Evolutionary conservation across 1,140 invertebrate species (phyloP).

Genomic region (Pseudomyrmex gracilis): DNA sequence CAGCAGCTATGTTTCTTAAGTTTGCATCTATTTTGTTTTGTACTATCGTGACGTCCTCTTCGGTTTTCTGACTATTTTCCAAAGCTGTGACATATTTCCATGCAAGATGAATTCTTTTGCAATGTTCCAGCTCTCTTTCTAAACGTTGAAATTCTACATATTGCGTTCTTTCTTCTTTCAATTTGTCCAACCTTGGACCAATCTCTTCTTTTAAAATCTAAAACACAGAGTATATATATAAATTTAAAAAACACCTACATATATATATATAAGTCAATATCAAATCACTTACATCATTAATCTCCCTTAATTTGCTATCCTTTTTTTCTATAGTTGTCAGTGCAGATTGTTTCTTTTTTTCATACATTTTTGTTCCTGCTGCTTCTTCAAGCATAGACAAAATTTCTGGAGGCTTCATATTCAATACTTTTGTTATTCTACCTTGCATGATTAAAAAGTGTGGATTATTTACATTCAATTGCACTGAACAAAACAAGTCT

Average conservation of each 20-base stretch:
- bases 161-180: conserved; percentile 93
- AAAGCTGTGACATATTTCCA: conserved; percentile 89
- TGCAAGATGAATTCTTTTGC: conserved; percentile 91
- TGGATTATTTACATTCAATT: conserved; percentile 99
- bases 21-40: conserved; percentile 86
- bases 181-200: conserved; percentile 93
- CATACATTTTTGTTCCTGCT: conserved; percentile 99
- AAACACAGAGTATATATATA: conserved; percentile 39
- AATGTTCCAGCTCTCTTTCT: conserved; percentile 94
- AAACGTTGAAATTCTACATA: conserved; percentile 96
- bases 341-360: conserved; percentile 95
- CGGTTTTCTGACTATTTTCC: conserved; percentile 85
- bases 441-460: conserved; percentile 99
- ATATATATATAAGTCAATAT: conserved; percentile 14
- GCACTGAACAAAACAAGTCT: conserved; percentile 98
- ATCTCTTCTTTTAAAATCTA: conserved; percentile 96
- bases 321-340: conserved; percentile 97
- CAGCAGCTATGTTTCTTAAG: conserved; percentile 86
- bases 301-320: conserved; percentile 95
- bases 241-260: conserved; percentile 38
- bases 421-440: conserved; percentile 99
- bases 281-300: conserved; percentile 90
- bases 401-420: conserved; percentile 99
- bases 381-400: conserved; percentile 99
- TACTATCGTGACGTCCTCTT: conserved; percentile 85